Evolutionary conservation across 1,140 invertebrate genomes (phyloP).

Genomic region (Bombus sylvicola): DNA sequence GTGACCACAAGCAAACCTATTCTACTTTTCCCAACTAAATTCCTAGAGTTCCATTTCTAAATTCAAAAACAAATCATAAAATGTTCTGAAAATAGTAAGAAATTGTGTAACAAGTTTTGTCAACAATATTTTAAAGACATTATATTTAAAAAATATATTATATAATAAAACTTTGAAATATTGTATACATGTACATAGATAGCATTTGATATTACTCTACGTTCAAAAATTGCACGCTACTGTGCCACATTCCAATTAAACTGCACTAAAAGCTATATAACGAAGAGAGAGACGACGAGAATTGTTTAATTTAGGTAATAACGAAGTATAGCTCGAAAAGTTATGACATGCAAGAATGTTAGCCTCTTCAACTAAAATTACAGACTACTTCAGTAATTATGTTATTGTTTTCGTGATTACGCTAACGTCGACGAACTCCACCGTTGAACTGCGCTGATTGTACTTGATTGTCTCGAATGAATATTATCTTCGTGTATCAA

Average conservation of each 20-base stretch:
- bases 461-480: not conserved
- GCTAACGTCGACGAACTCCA: not conserved
- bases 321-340: not conserved
- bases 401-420: constrained; percentile 9
- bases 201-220: not conserved
- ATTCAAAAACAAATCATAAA: too few relatives aligned
- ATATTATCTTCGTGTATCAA: not conserved
- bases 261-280: not conserved
- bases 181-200: too few relatives aligned
- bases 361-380: not conserved
- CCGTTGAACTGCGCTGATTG: not conserved
- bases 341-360: not conserved
- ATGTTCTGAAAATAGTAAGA: too few relatives aligned
- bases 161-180: too few relatives aligned
- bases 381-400: not conserved
- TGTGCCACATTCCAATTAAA: not conserved
- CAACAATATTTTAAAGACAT: too few relatives aligned
- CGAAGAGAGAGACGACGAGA: not conserved
- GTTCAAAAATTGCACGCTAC: not conserved
- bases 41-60: too few relatives aligned
- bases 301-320: not conserved
- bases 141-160: too few relatives aligned
- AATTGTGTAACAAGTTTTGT: too few relatives aligned
- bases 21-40: too few relatives aligned
- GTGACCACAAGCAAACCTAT: too few relatives aligned